Evolutionary conservation across 2,888 invertebrate genomes (phyloP), one percentile per base, ranked within the genome.

Genomic region (Hemaris fuciformis): DNA sequence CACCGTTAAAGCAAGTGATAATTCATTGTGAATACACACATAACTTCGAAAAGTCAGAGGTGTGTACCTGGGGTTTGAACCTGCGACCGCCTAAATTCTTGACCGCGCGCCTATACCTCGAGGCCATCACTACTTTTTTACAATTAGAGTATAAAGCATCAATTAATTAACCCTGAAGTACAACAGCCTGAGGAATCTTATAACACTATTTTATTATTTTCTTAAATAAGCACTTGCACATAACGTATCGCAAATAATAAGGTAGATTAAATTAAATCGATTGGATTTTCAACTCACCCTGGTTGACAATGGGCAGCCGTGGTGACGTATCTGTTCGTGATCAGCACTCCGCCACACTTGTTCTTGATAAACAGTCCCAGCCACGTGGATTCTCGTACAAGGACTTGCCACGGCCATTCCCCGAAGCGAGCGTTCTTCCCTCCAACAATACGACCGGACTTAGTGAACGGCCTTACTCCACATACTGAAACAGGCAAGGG

Each of bases 301-400:
- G 98, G 98, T 83, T 98, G 98, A 89, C 98, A 98, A 94, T 98
- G 98, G 0, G 98, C 98, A 0, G 98, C 98, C 0, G 98, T 98
- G 64, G 98, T 95, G 3, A 98, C 98, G 79, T 95, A 98, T 83
- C 95, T 94, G 74, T 94, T 96, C 38, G 97, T 96, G 74, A 98
- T 97, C n/a, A 98, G 94, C 0, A 98, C 98, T 1, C 98, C 98
- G 0, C 98, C 98, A 79, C 98, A 98, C 87, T 98, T 98, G 88
- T 98, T 98, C 87, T 98, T 98, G 57, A 98, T 98, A 87, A 98
- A 98, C 20, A 98, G 94, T 0, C 98, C 98, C 46, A 98, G 91
- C 98, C 98, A 98, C 0, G 98, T 98, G 1, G 98, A 97, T 87
- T 98, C 98, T 41, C 98, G 93, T 0, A 98, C 97, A 25, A 98